Evolutionary conservation across 2,113 vertebrate genomes (phyloP).

Genomic region (Mus pahari): DNA sequence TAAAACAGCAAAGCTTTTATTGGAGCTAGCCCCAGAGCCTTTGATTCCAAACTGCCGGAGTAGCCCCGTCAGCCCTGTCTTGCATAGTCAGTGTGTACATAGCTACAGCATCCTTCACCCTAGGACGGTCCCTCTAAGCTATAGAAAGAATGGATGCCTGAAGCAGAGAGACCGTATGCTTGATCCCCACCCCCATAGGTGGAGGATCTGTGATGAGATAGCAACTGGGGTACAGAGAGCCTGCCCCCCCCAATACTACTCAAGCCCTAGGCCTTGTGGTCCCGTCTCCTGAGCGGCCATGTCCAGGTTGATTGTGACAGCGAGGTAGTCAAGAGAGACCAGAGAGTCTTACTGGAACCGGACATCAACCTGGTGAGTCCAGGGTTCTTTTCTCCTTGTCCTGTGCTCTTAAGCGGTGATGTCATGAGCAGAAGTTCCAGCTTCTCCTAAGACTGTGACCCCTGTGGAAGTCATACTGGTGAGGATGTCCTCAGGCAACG

Average conservation of each 20-base stretch:
- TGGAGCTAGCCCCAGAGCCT: fast-evolving
- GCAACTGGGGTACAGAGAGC: too few relatives aligned
- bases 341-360: background rate
- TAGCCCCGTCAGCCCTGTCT: too few relatives aligned
- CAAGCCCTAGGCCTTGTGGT: background rate
- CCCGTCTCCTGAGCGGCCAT: background rate
- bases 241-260: too few relatives aligned
- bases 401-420: background rate
- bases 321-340: background rate
- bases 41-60: background rate
- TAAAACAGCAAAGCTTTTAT: background rate
- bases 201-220: too few relatives aligned
- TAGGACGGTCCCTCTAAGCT: too few relatives aligned
- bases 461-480: background rate
- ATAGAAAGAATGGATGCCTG: background rate
- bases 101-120: background rate
- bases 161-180: background rate
- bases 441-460: background rate
- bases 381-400: background rate
- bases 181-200: too few relatives aligned
- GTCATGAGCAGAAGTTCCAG: background rate
- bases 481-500: background rate
- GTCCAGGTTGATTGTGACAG: background rate
- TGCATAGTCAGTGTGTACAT: fast-evolving
- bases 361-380: background rate